A percentile compares a stretch with the other conserved stretches of the same genome.
Evolutionary conservation across 2,888 invertebrate species (phyloP).

Genomic region (Hydraecia micacea): DNA sequence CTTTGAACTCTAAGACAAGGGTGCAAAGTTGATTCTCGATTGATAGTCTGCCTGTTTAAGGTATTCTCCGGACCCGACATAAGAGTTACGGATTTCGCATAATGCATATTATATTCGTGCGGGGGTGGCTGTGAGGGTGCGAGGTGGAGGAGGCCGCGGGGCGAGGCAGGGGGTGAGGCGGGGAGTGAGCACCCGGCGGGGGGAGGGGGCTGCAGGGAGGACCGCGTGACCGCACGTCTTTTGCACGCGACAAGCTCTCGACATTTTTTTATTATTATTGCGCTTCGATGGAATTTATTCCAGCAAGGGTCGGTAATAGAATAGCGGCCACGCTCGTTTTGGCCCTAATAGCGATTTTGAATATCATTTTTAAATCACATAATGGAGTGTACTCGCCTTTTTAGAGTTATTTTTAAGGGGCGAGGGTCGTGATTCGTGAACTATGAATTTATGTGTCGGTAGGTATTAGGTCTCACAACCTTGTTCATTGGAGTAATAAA

Average conservation of each 20-base stretch:
- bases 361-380: conserved; percentile 89
- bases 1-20: conserved; percentile 50
- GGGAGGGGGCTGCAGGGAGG: conserved; percentile 61
- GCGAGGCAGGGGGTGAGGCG: conserved; percentile 68
- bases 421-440: conserved; percentile 59
- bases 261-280: conserved; percentile 91
- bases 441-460: conserved; percentile 65
- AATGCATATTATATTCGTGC: conserved; percentile 89
- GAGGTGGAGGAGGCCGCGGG: conserved; percentile 68
- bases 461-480: conserved; percentile 52
- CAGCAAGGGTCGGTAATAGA: conserved; percentile 84
- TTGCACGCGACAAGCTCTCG: conserved; percentile 90
- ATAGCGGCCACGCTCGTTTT: conserved; percentile 85
- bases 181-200: conserved; percentile 64
- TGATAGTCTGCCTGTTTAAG: conserved; percentile 73
- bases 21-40: conserved; percentile 60
- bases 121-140: conserved; percentile 75
- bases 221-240: conserved; percentile 89
- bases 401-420: conserved; percentile 83
- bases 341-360: conserved; percentile 85
- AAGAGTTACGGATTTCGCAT: conserved; percentile 90
- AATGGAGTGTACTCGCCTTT: conserved; percentile 86
- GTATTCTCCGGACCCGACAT: conserved; percentile 85
- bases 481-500: conserved; percentile 29
- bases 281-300: conserved; percentile 89